Evolutionary conservation across 2,888 invertebrate species (phyloP).

Genomic region (Pteria penguin): DNA sequence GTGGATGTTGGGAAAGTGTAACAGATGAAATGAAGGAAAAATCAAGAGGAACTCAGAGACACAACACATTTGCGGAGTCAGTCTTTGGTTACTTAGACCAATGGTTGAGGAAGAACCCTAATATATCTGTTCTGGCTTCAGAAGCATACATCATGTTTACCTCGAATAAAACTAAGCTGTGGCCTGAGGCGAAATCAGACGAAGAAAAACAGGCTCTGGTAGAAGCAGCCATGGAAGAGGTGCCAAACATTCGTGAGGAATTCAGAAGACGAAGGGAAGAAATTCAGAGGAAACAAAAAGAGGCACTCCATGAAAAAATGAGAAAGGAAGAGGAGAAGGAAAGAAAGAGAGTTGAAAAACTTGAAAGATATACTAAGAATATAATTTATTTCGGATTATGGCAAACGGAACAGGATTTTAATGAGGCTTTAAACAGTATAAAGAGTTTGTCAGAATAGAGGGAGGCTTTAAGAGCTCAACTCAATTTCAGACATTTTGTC

Average conservation of each 20-base stretch:
- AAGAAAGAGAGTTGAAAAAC: conserved; percentile 17
- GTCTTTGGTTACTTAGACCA: conserved; percentile 22
- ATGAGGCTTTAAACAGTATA: conserved; percentile 28
- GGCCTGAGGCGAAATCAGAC: conserved; percentile 38
- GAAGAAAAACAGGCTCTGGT: conserved; percentile 24
- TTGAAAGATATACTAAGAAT: conserved; percentile 33
- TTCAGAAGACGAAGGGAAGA: conserved; percentile 28
- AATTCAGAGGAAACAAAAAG: conserved; percentile 31
- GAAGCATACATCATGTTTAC: conserved; percentile 50
- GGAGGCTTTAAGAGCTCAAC: conserved; percentile 43
- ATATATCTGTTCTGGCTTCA: conserved; percentile 35
- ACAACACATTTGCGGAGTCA: conserved; percentile 42
- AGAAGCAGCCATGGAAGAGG: conserved; percentile 31
- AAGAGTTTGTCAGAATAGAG: conserved; percentile 30
- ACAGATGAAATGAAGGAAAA: conserved; percentile 13
- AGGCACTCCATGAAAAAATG: conserved; percentile 13
- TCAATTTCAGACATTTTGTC: conserved; percentile 48
- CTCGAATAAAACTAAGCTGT: conserved; percentile 41
- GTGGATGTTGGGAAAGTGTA: conserved; percentile 29
- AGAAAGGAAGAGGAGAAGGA: conserved; percentile 31
- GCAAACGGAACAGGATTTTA: conserved; percentile 43
- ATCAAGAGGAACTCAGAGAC: conserved; percentile 20
- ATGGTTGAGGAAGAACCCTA: conserved; percentile 4
- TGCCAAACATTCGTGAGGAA: conserved; percentile 9
- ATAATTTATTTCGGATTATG: conserved; percentile 46